Base-by-base conservation (phyloP, 2,113 vertebrate genomes). In the human (Homo sapiens) region DNA sequence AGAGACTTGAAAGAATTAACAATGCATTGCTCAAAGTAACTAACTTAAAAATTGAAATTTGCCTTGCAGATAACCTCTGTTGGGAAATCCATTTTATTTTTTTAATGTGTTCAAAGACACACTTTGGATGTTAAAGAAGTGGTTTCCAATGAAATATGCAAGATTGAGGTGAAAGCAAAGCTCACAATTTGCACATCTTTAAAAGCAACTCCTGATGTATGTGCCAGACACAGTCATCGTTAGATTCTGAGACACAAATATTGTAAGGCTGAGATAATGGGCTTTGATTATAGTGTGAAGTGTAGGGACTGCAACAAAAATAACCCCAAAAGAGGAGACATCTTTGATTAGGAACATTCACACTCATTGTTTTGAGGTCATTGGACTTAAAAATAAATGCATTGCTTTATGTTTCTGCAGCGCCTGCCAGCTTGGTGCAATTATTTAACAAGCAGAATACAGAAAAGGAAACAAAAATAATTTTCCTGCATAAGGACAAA, bases 201-300 rank as follows among this genome's bases (percentile, higher is more conserved):
- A 93, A 98, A 97, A 94, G 93, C 59, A 95, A 57, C 3, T 25
- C 40, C 96, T 96, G 96, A 97, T 92, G 70, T 87, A 78, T 89
- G 70, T 92, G 98, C 90, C 90, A 98, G 97, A 98, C 79, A 85
- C 79, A 85, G 89, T 83, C 93, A 43, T 57, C 92, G 57, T 97
- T 96, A 95, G 55, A 82, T n/a, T 94, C 95, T 90, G 98, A 98
- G 86, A 98, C 98, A 98, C 23, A 95, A 40, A 95, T 96, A 97
- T 76, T 83, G 89, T 94, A 88, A 97, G 96, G 95, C 97, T 8
- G 23, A 97, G 98, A 92, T 78, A 96, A 92, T 87, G 97, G 89
- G 85, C 80, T 98, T 96, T 97, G 96, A 97, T 97, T 98, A 97
- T 20, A 85, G 90, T 79, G 76, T 94, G 96, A 90, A 97, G 90